Evolutionary conservation across 2,888 invertebrate genomes (phyloP).

Genomic region (Hemicrepidius hirtus): DNA sequence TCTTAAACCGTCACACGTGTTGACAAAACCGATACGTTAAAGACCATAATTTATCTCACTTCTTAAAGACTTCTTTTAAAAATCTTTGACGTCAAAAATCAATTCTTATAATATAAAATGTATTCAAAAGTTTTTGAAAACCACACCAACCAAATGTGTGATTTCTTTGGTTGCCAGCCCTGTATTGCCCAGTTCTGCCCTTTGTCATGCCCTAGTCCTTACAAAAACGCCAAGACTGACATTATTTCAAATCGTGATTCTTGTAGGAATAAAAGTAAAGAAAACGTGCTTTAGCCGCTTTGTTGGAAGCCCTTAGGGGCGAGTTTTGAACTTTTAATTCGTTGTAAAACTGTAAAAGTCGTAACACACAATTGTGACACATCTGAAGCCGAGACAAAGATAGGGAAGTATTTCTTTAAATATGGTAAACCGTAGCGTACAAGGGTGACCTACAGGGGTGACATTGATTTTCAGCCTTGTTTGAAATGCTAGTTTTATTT

Average conservation of each 20-base stretch:
- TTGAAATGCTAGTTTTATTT: slow-evolving; percentile 28
- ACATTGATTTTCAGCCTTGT: slow-evolving; percentile 53
- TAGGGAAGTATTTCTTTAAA: slow-evolving; percentile 9
- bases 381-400: slow-evolving; percentile 18
- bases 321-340: slow-evolving; percentile 28
- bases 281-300: slow-evolving; percentile 10
- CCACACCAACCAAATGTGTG: slow-evolving; percentile 64
- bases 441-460: slow-evolving; percentile 47
- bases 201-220: slow-evolving; percentile 53
- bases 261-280: slow-evolving; percentile 1
- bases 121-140: slow-evolving; percentile 64
- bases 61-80: slow-evolving; percentile 56
- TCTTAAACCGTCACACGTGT: slow-evolving; percentile 65
- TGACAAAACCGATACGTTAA: slow-evolving; percentile 68
- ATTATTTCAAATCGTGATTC: slow-evolving; percentile 26
- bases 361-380: slow-evolving; percentile 30
- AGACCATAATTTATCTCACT: slow-evolving; percentile 68
- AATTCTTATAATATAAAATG: slow-evolving; percentile 61
- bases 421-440: slow-evolving; percentile 39
- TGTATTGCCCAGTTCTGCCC: slow-evolving; percentile 61
- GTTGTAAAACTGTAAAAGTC: slow-evolving; percentile 18
- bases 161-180: slow-evolving; percentile 61
- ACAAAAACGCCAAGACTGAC: slow-evolving; percentile 18
- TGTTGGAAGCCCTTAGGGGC: slow-evolving; percentile 15
- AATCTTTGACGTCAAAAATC: slow-evolving; percentile 43